These are phyloP conservation scores for Drosophila dives DNA, from an alignment of 2,888 invertebrate genomes.

Conservation along the genomic window DNA sequence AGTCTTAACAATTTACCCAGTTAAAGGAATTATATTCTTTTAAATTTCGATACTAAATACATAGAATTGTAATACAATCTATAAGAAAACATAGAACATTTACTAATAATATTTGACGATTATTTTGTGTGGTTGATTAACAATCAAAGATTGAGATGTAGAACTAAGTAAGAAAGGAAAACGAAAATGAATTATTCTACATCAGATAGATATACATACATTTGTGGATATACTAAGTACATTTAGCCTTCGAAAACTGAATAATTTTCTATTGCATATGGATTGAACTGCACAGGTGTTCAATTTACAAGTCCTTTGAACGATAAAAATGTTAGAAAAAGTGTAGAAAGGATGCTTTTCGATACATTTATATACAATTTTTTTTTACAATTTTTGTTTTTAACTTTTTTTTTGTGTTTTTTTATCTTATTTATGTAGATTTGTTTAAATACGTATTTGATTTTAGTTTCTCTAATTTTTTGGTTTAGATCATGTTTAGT, in stretches of 20 bases:
- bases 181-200: slow-evolving; percentile 20
- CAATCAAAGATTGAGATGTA: neutral
- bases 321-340: slow-evolving; percentile 64
- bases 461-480: slow-evolving; percentile 47
- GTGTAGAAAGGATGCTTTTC: slow-evolving; percentile 67
- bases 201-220: slow-evolving; percentile 7
- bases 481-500: slow-evolving; percentile 58
- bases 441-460: slow-evolving; percentile 54
- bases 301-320: slow-evolving; percentile 43
- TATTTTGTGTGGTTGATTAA: neutral
- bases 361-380: slow-evolving; percentile 53
- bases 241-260: slow-evolving; percentile 22
- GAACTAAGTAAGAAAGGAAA: slow-evolving; percentile 3
- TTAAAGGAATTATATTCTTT: slow-evolving; percentile 11
- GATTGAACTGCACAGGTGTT: slow-evolving; percentile 42
- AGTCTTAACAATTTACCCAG: slow-evolving; percentile 38
- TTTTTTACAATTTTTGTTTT: slow-evolving; percentile 40
- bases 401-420: slow-evolving; percentile 12
- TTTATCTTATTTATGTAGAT: slow-evolving; percentile 29
- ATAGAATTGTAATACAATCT: slow-evolving; percentile 11
- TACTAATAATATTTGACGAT: neutral
- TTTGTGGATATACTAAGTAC: slow-evolving; percentile 5
- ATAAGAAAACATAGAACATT: slow-evolving; percentile 10
- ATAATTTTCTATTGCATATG: slow-evolving; percentile 33
- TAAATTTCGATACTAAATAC: slow-evolving; percentile 1